Evolutionary conservation across 64 coral and sea anemone genomes (phyloP), one percentile per base, ranked within the genome.

Genomic region (Dendronephthya gigantea): DNA sequence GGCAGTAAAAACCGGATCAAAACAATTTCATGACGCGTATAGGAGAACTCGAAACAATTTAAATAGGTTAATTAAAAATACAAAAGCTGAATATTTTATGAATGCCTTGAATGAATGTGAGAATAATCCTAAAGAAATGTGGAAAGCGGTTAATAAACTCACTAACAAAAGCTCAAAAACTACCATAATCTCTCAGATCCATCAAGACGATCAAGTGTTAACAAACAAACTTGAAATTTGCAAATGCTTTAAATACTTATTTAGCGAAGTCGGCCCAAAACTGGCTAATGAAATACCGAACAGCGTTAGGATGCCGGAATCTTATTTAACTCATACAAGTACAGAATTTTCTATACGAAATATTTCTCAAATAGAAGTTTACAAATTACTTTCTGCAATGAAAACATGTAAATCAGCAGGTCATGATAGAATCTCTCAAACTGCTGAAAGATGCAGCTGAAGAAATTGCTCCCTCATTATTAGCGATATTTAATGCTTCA

Each of bases 321-420:
- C 85, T 30, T 85, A 85, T 85, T 65, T 85, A 85, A 85, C 84
- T 85, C 35, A 59, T 59, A 59, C 84, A 59, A 65, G 51, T 85
- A 38, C 84, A 74, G n/a, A n/a, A n/a, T n/a, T n/a, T n/a, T n/a
- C n/a, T n/a, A n/a, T n/a, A n/a, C n/a, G n/a, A n/a, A n/a, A n/a
- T n/a, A n/a, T n/a, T n/a, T n/a, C n/a, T n/a, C n/a, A n/a, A n/a
- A n/a, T n/a, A n/a, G n/a, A n/a, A n/a, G n/a, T n/a, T n/a, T n/a
- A n/a, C n/a, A n/a, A n/a, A n/a, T n/a, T n/a, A n/a, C n/a, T n/a
- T n/a, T n/a, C 68, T 27, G 30, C 68, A 11, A 74, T 74, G n/a
- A 74, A 74, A 74, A 74, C 30, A 30, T 74, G 19, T 27, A 74
- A 74, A 35, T 74, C 68, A 74, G 66, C 66, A 25, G 66, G 66